phyloP scores from a whole-genome alignment of 2,797 vertebrate species.

The Hydrocynus forskahlii region DNA sequence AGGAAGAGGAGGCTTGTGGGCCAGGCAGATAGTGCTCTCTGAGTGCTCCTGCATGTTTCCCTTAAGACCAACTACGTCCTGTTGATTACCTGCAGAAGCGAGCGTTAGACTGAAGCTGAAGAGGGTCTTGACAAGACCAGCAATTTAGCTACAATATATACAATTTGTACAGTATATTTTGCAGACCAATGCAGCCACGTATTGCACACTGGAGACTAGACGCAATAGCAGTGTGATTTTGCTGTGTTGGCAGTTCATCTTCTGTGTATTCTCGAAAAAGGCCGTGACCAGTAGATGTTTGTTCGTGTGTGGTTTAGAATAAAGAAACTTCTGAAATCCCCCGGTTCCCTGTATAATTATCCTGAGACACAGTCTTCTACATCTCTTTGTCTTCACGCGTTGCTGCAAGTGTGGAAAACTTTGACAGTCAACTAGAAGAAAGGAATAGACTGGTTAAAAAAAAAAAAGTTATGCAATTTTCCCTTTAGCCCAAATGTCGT shows the following conservation, averaged over 20 bases:
- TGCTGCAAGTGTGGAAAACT: too few species aligned
- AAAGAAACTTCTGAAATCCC: neutral
- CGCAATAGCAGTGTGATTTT: too few species aligned
- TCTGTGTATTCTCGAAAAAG: neutral
- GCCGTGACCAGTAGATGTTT: neutral
- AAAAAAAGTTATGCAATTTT: too few species aligned
- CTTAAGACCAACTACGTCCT: slow-evolving; percentile 57
- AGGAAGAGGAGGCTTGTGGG: slow-evolving; percentile 51
- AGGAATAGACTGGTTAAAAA: too few species aligned
- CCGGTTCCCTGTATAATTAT: neutral
- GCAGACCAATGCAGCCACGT: neutral
- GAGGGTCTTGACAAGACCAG: neutral
- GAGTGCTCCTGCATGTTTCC: slow-evolving; percentile 30
- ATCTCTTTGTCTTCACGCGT: neutral
- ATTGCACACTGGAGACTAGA: neutral
- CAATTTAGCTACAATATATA: neutral
- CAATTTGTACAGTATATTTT: neutral
- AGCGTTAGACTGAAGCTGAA: neutral
- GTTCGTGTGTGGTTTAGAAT: neutral
- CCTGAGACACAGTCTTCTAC: neutral
- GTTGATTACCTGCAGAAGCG: slow-evolving; percentile 29
- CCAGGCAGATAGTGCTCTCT: slow-evolving; percentile 42
- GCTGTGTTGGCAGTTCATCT: neutral
- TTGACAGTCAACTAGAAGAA: too few species aligned
- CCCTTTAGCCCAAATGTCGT: too few species aligned